Base-by-base conservation (phyloP, 2,113 vertebrate species). In the Onychostruthus taczanowskii region DNA sequence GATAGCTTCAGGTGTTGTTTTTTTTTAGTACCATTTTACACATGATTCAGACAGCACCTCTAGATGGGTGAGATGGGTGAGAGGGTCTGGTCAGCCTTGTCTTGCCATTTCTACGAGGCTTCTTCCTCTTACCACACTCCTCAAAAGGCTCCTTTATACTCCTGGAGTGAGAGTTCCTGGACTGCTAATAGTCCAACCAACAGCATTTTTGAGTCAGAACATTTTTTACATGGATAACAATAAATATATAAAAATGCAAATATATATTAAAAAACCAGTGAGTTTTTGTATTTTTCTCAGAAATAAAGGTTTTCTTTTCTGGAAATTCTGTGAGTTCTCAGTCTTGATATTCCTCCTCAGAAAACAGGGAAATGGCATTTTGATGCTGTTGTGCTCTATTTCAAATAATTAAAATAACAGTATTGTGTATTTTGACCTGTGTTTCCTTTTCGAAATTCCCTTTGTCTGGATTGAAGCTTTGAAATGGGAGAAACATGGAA, bases 181-280 rank as follows among this genome's bases (percentile, higher is more conserved):
- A 43, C 20, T 59, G 10, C 31, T n/a, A 67, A n/a, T 6, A 24
- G 26, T 31, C 78, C 50, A 74, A 35, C 3, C 6, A 17, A 55
- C 2, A 1, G 8, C 8, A 33, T 52, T 83, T 87, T 39, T 78
- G 11, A 52, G 13, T 52, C 10, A 52, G 13, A 79, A 55, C 2
- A 46, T n/a, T 59, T 93, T 75, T 68, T 41, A 84, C 28, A 23
- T 56, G 17, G 33, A 55, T 75, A 63, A n/a, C 4, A 52, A 79
- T n/a, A 87, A 62, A n/a, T 30, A 39, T 21, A 46, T 8, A 37
- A 18, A 75, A 56, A 47, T 22, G 19, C 3, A 41, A 37, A 61
- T 12, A 16, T 9, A 37, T 17, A 24, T 64, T 28, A 2, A 2
- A 39, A 43, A 17, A 55, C 1, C 1, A 23, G 16, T 13, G 11